Conservation (phyloP, 1,140 invertebrate species). For the Aphidius gifuensis region DNA sequence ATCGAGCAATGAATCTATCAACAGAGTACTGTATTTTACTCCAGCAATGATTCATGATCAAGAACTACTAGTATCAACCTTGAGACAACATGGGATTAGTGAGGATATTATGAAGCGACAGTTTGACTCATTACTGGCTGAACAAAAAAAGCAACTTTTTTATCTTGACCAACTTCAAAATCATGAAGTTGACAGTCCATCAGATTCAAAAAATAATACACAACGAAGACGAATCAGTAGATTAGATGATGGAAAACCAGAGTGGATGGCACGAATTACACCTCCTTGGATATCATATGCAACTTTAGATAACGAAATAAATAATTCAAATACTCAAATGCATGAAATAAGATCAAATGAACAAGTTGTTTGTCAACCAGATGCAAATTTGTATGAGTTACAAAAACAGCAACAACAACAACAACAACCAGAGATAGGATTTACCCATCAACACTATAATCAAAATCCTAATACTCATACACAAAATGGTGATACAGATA, state of each 20-base stretch:
- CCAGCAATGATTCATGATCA: constrained; percentile 44
- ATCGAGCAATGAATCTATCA: constrained; percentile 1
- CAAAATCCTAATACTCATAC: too few relatives aligned
- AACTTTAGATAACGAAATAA: constrained; percentile 26
- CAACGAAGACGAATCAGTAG: constrained; percentile 23
- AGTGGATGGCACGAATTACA: constrained; percentile 44
- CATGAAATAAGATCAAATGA: not conserved
- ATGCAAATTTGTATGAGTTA: not conserved
- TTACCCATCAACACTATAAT: too few relatives aligned
- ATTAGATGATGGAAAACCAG: constrained; percentile 37
- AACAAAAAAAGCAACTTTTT: constrained; percentile 39
- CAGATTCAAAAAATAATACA: constrained; percentile 1
- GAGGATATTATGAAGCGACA: constrained; percentile 41
- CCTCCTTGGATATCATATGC: constrained; percentile 36
- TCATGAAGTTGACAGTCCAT: not conserved
- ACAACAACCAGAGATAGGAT: not conserved
- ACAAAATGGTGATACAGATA: too few relatives aligned
- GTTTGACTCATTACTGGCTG: constrained; percentile 40
- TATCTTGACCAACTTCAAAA: constrained; percentile 29
- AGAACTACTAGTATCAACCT: constrained; percentile 35
- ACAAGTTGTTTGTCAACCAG: not conserved
- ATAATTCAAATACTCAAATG: not conserved
- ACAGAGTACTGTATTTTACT: constrained; percentile 32
- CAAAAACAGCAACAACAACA: constrained; percentile 11
- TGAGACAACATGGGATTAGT: constrained; percentile 42